Base-by-base conservation (phyloP, 2,797 vertebrate species). In the Phaenicophaeus curvirostris region DNA sequence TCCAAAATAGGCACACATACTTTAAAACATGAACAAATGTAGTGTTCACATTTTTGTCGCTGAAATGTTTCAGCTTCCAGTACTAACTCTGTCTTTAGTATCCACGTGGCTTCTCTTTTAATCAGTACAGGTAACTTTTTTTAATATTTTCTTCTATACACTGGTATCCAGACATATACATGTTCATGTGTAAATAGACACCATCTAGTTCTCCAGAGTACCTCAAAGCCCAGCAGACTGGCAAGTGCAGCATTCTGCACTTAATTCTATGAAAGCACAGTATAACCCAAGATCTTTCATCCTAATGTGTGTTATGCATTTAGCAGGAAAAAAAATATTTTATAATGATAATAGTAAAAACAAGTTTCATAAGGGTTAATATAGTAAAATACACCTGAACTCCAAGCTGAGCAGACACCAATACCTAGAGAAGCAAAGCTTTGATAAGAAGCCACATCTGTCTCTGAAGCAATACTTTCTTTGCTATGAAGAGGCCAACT, bases 1-100 rank as follows among this genome's bases (percentile, higher is more conserved):
- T 35, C 18, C 30, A 62, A 83, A 83, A 15, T 15, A 41, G 16
- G 16, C 0, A 6, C 7, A n/a, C 0, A 1, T 12, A 17, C 10
- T 79, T 81, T 20, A 75, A 90, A 78, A 89, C 44, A 3, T 11
- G n/a, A 77, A 35, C 15, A 65, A 59, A 72, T 19, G 4, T 13
- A 31, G 5, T 25, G 27, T 46, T 83, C 17, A 8, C 9, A 5
- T 61, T 90, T 84, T 59, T 25, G 68, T 78, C 44, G 39, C 37
- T 0, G 0, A 33, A 15, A 4, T 50, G 9, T 31, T 89, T 72
- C 63, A 76, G 6, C 41, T 87, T 87, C 39, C 37, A 30, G 0
- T 48, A 35, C 9, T 59, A 55, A 68, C 54, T 71, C 41, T 39
- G 24, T 28, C 48, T 85, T 92, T 51, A 61, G 6, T 33, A 84